phyloP scores from a whole-genome alignment of 2,113 vertebrate genomes.

The Solea solea region DNA sequence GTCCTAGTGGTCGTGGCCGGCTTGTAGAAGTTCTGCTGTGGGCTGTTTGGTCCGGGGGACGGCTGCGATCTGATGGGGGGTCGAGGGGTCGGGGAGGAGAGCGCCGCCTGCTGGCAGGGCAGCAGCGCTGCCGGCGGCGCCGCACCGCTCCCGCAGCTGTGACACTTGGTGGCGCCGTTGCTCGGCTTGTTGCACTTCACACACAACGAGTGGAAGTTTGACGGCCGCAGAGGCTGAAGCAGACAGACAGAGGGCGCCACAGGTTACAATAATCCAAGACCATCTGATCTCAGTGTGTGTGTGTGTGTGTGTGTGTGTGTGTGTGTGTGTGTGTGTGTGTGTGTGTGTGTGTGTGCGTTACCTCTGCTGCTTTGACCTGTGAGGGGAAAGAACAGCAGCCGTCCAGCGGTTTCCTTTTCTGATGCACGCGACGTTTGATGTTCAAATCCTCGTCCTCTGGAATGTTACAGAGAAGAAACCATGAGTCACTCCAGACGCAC shows the following conservation, averaged over 20 bases:
- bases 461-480: neutral
- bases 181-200: slow-evolving; percentile 83
- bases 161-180: slow-evolving; percentile 84
- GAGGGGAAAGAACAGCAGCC: slow-evolving; percentile 47
- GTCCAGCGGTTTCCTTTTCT: slow-evolving; percentile 69
- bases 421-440: slow-evolving; percentile 71
- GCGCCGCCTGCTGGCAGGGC: slow-evolving; percentile 76
- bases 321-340: neutral
- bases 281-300: neutral
- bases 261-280: too few relatives aligned
- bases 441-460: slow-evolving; percentile 42
- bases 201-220: slow-evolving; percentile 81
- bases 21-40: slow-evolving; percentile 86
- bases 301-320: neutral
- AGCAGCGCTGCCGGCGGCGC: slow-evolving; percentile 71
- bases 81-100: slow-evolving; percentile 81
- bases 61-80: slow-evolving; percentile 86
- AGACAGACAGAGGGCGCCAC: neutral
- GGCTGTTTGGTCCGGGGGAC: slow-evolving; percentile 80
- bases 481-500: too few relatives aligned
- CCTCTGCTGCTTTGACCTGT: slow-evolving; percentile 63
- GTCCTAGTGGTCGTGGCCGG: slow-evolving; percentile 72
- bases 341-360: slow-evolving; percentile 35
- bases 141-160: slow-evolving; percentile 80
- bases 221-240: slow-evolving; percentile 78